These are phyloP conservation scores for Ataeniobius toweri DNA, from an alignment of 2,797 vertebrate species.

Conservation along the genomic window DNA sequence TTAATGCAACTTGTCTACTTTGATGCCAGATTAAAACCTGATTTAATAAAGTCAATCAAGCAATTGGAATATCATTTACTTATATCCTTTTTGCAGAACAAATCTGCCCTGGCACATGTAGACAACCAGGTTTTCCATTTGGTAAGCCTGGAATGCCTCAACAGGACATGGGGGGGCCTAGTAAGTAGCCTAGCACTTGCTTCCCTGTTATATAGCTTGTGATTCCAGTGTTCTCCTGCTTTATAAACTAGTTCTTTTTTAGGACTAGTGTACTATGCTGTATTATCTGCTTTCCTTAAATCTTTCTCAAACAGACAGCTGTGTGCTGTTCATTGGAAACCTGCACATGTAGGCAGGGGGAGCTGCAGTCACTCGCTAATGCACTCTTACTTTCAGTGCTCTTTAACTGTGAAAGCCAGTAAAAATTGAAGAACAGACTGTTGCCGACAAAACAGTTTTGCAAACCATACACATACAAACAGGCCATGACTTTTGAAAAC, in stretches of 20 bases:
- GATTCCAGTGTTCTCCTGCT: neutral
- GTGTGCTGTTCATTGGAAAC: neutral
- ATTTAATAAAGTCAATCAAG: neutral
- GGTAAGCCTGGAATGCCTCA: neutral
- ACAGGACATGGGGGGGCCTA: neutral
- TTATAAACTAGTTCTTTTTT: neutral
- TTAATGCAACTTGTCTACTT: too few species aligned
- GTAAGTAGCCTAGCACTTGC: neutral
- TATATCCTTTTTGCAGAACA: neutral
- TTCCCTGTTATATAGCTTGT: neutral
- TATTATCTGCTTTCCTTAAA: neutral
- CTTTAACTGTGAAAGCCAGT: neutral
- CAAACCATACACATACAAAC: neutral
- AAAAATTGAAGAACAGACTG: neutral
- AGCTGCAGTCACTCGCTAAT: neutral
- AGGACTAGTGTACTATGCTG: neutral
- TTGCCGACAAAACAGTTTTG: neutral
- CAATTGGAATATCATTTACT: neutral
- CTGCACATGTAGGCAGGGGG: neutral
- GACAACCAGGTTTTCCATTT: neutral
- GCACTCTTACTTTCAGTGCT: neutral
- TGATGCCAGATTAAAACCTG: too few species aligned
- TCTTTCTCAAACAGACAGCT: neutral
- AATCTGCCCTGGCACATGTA: neutral
- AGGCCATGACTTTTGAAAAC: neutral